Percentiles rank a stretch among this genome's conserved stretches.
phyloP scores from a whole-genome alignment of 2,113 vertebrate species.

The Gopherus flavomarginatus region DNA sequence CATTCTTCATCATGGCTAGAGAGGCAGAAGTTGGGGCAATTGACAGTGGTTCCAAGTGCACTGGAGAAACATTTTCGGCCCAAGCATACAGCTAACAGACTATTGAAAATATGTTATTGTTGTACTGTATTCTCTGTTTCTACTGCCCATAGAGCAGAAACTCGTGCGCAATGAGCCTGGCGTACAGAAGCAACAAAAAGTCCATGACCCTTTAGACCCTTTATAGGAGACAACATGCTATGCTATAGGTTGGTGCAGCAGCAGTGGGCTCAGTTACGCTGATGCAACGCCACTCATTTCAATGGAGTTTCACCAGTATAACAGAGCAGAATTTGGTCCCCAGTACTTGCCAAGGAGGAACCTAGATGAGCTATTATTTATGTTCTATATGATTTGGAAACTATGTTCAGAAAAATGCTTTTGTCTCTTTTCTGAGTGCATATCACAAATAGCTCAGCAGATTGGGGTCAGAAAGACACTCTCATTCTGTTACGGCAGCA shows the following conservation, averaged over 20 bases:
- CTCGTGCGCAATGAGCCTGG: not conserved
- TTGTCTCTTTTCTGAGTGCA: not conserved
- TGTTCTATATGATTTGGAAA: not conserved
- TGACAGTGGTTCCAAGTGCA: not conserved
- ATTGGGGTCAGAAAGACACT: not conserved
- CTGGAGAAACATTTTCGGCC: not conserved
- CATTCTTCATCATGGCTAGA: not conserved
- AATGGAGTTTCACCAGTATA: not conserved
- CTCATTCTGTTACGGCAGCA: not conserved
- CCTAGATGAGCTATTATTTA: not conserved
- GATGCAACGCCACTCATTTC: not conserved
- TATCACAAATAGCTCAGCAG: not conserved
- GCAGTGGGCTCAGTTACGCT: not conserved
- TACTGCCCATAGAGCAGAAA: not conserved
- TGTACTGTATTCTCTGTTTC: not conserved
- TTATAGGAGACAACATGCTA: not conserved
- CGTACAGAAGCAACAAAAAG: not conserved
- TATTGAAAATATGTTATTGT: not conserved
- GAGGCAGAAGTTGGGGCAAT: not conserved
- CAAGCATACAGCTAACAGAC: not conserved
- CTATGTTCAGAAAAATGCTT: not conserved
- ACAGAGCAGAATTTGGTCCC: not conserved
- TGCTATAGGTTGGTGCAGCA: not conserved
- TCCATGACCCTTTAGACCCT: not conserved
- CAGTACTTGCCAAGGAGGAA: not conserved